Percentiles rank a stretch among this genome's conserved stretches.
Conservation (phyloP, 2,888 invertebrate genomes). For the Ptychoptera contaminata region DNA sequence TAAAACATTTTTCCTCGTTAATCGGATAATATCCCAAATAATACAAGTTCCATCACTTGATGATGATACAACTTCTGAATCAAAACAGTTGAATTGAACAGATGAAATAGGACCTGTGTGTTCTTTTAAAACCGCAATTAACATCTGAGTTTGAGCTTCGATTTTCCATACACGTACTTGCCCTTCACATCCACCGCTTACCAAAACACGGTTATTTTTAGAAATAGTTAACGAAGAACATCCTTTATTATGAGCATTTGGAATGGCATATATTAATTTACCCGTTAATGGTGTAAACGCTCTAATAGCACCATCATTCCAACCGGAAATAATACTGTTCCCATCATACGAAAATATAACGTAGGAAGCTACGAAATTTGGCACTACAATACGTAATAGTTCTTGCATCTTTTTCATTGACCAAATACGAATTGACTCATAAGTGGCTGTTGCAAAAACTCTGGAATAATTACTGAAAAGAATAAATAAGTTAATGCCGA, state of each 20-base stretch:
- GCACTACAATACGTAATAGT: conserved; percentile 64
- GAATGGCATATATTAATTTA: conserved; percentile 61
- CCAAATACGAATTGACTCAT: conserved; percentile 79
- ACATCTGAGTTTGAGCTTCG: conserved; percentile 44
- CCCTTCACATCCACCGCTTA: conserved; percentile 88
- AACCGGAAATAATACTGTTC: conserved; percentile 62
- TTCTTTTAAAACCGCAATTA: conserved; percentile 69
- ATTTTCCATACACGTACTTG: conserved; percentile 75
- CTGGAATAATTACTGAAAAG: conserved; percentile 54
- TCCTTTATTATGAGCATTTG: conserved; percentile 76
- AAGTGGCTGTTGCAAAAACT: conserved; percentile 76
- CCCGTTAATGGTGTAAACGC: conserved; percentile 74
- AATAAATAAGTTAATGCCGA: not conserved
- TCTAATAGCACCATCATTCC: conserved; percentile 72
- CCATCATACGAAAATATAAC: conserved; percentile 67
- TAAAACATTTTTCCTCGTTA: conserved; percentile 62
- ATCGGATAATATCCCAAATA: conserved; percentile 67
- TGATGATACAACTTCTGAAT: conserved; percentile 73
- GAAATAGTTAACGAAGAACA: conserved; percentile 63
- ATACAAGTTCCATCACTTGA: conserved; percentile 87
- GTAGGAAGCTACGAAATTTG: conserved; percentile 74
- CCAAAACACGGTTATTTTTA: conserved; percentile 48
- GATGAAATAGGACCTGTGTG: conserved; percentile 79
- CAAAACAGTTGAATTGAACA: conserved; percentile 58
- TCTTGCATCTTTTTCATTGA: conserved; percentile 58